Evolutionary conservation across 2,888 invertebrate species (phyloP), one percentile per base, ranked within the genome.

Genomic region (Andricus curvator): DNA sequence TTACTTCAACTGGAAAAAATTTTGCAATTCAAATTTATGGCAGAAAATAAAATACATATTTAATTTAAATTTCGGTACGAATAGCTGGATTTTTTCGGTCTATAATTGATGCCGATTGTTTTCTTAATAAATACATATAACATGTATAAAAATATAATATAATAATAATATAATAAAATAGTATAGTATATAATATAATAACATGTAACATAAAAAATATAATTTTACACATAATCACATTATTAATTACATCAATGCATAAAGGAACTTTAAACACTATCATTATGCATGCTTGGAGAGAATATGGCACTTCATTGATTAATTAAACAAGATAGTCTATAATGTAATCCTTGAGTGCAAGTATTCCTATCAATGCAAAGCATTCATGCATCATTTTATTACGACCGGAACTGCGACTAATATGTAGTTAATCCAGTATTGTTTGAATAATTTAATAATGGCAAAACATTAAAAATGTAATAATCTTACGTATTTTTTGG

Each of bases 1-100:
- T 41, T 22, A 74, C 33, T 56, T 56, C 33, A 74, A 33, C 74
- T 74, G 74, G 29, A 74, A 37, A 25, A 74, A 0, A 29, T 22
- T 17, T 65, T 22, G 25, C 22, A 67, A 41, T 68, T 44, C 11
- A 56, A 56, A 56, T 56, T 56, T 9, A 56, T n/a, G 56, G 4
- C 56, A 56, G 20, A 51, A 20, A 51, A n/a, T 41, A 41, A 13
- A 3, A 13, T 13, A 41, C 13, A 37, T 37, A 37, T 33, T 33
- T 33, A 33, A 33, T 33, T 33, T 33, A 33, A 5, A 33, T 33
- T 33, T 33, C 41, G 13, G 9, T 41, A 41, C 13, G 13, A 11
- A 41, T 44, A 13, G 3, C 13, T 44, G 13, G 4, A 44, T 44
- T 44, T 13, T 41, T 41, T 41, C 13, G 3, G 41, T 2, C 1